phyloP scores from a whole-genome alignment of 2,888 invertebrate genomes.

The Nemotelus nigrinus region DNA sequence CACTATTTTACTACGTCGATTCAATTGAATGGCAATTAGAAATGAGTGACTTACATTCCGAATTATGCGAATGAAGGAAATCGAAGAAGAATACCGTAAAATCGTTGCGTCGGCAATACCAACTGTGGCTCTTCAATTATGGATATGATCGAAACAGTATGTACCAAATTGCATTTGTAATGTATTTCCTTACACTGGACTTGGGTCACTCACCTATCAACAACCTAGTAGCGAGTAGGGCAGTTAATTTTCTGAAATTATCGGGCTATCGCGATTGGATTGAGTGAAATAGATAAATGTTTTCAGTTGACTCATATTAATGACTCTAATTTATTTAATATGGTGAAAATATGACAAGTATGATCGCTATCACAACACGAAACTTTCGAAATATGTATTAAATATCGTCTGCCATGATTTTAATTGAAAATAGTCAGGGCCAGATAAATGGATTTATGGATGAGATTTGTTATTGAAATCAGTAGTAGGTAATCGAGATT shows the following conservation, averaged over 20 bases:
- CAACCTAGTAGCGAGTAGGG: neutral
- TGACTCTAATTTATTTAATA: neutral
- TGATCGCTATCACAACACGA: too few species aligned
- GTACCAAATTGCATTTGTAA: neutral
- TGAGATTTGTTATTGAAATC: too few species aligned
- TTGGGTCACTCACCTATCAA: slow-evolving; percentile 25
- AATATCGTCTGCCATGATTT: too few species aligned
- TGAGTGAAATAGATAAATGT: slow-evolving; percentile 14
- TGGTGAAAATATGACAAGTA: neutral
- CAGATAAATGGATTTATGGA: too few species aligned
- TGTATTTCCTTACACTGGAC: neutral
- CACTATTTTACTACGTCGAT: neutral
- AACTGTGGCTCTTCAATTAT: slow-evolving; percentile 29
- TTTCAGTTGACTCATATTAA: slow-evolving; percentile 2
- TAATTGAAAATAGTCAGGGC: too few species aligned
- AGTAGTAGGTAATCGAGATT: too few species aligned
- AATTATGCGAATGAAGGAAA: neutral
- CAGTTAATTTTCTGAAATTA: neutral
- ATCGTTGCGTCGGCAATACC: neutral
- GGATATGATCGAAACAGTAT: slow-evolving; percentile 29
- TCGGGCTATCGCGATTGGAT: neutral
- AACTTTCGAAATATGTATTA: too few species aligned
- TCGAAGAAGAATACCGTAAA: neutral
- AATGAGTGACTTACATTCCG: slow-evolving; percentile 10
- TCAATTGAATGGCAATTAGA: too few species aligned